Conservation (phyloP, 2,113 vertebrate species). For the Madoqua kirkii region DNA sequence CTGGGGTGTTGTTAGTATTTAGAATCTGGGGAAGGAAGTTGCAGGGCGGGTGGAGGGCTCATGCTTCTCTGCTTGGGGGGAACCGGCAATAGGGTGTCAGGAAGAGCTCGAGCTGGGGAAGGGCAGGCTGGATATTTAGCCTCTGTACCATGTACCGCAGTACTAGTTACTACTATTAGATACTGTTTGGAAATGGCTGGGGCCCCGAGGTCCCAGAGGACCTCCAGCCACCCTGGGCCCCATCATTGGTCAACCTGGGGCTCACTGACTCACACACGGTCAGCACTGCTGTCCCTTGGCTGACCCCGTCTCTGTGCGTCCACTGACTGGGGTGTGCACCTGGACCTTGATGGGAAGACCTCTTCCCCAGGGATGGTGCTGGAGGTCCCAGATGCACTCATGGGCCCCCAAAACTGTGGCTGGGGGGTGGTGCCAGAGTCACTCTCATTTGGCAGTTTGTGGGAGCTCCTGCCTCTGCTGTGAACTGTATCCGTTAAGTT, state of each 20-base stretch:
- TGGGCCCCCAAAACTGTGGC: not conserved
- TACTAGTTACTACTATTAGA: not conserved
- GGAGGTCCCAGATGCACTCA: not conserved
- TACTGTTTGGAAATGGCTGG: not conserved
- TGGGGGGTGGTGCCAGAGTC: too few species aligned
- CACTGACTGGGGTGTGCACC: not conserved
- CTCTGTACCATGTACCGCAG: not conserved
- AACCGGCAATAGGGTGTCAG: not conserved
- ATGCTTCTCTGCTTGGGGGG: not conserved
- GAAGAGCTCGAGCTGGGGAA: not conserved
- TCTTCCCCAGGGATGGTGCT: not conserved
- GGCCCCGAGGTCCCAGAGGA: not conserved
- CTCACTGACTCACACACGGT: not conserved
- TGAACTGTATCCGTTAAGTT: not conserved
- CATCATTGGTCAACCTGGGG: not conserved
- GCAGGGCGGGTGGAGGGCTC: not conserved
- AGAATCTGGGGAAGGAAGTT: not conserved
- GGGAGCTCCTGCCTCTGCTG: not conserved
- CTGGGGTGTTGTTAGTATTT: not conserved
- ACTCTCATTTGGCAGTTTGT: not conserved
- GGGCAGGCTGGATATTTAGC: not conserved
- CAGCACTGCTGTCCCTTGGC: not conserved
- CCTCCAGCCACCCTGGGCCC: too few species aligned
- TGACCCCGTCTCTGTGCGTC: not conserved
- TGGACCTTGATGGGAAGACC: not conserved